Evolutionary conservation across 2,888 invertebrate genomes (phyloP).

Genomic region (Homarus gammarus): DNA sequence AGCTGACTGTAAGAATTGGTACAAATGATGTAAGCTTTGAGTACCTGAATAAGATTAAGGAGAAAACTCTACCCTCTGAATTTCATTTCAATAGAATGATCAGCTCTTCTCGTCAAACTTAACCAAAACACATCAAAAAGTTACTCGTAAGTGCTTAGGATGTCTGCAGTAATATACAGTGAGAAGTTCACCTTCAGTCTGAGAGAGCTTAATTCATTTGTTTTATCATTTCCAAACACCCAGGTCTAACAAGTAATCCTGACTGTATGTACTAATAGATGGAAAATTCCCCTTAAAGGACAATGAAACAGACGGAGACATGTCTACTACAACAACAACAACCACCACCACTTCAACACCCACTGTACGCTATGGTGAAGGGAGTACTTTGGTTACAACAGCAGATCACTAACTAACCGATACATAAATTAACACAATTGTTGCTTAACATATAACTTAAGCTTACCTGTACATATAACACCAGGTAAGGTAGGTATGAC

Average conservation of each 20-base stretch:
- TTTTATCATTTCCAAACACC: slow-evolving; percentile 24
- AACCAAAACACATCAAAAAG: no score
- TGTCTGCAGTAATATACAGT: not conserved
- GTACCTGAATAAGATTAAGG: no score
- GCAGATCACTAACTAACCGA: slow-evolving; percentile 17
- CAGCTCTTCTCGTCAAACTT: no score
- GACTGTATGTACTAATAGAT: slow-evolving; percentile 51
- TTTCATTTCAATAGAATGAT: no score
- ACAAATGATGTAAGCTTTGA: no score
- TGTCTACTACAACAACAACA: slow-evolving; percentile 44
- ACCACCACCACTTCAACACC: slow-evolving; percentile 58
- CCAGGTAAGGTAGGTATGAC: not conserved
- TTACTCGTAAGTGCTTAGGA: not conserved
- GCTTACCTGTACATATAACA: slow-evolving; percentile 6
- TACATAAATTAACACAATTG: not conserved
- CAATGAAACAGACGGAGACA: slow-evolving; percentile 65
- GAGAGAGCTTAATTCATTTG: slow-evolving; percentile 16
- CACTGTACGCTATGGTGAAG: slow-evolving; percentile 71
- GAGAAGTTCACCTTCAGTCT: not conserved
- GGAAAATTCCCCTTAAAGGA: slow-evolving; percentile 58
- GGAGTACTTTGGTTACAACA: slow-evolving; percentile 52
- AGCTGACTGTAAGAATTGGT: no score
- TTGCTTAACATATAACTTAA: not conserved
- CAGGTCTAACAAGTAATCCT: not conserved
- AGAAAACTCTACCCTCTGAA: no score